phyloP scores from a whole-genome alignment of 2,888 invertebrate genomes.

The Hypselothyrea guttata region DNA sequence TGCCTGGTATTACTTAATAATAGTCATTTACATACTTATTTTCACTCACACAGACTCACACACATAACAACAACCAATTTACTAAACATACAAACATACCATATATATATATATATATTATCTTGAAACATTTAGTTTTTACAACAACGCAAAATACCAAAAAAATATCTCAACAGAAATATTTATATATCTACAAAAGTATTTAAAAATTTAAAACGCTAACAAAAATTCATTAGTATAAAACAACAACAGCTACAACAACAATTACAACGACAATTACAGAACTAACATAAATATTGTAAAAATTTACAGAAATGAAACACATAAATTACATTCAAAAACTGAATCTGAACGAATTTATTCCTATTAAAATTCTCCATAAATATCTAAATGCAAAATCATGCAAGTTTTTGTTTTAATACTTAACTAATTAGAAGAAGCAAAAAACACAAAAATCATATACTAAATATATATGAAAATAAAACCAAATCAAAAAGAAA shows the following conservation, averaged over 20 bases:
- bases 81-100: conserved; percentile 31
- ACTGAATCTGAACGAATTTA: conserved; percentile 15
- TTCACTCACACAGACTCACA: conserved; percentile 39
- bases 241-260: conserved; percentile 35
- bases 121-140: conserved; percentile 61
- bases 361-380: conserved; percentile 17
- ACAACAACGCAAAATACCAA: conserved; percentile 30
- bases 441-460: conserved; percentile 37
- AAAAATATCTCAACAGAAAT: conserved; percentile 6
- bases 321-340: conserved; percentile 27
- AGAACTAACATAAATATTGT: conserved; percentile 56
- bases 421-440: conserved; percentile 37
- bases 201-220: conserved; percentile 46
- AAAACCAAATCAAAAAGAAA: conserved; percentile 30
- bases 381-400: conserved; percentile 25
- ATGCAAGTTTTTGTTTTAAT: conserved; percentile 20
- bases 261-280: no score
- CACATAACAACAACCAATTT: conserved; percentile 21
- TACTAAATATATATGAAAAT: conserved; percentile 20
- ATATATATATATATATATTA: conserved; percentile 35
- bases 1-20: conserved; percentile 61
- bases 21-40: conserved; percentile 33
- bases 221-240: conserved; percentile 52
- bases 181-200: conserved; percentile 18
- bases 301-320: conserved; percentile 36